Evolutionary conservation across 2,797 vertebrate genomes (phyloP).

Genomic region (Falco concolor): DNA sequence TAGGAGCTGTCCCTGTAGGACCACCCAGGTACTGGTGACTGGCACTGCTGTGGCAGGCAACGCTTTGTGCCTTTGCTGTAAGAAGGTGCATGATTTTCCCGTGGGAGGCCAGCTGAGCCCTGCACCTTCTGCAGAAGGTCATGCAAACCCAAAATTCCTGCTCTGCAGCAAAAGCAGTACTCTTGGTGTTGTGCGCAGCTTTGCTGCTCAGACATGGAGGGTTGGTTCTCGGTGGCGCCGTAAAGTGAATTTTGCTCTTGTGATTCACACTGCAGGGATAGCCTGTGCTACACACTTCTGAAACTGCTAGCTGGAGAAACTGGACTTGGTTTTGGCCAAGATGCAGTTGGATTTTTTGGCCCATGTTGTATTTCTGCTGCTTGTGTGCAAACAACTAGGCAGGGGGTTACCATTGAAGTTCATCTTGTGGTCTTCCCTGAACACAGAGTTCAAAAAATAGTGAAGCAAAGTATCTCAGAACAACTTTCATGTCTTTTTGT

Average conservation of each 20-base stretch:
- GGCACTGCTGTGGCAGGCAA: background rate
- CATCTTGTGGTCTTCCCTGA: background rate
- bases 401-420: background rate
- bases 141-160: background rate
- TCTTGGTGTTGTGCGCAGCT: background rate
- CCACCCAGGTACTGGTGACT: background rate
- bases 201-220: background rate
- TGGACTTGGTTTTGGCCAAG: background rate
- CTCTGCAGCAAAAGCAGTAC: background rate
- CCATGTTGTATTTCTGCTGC: fast-evolving
- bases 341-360: background rate
- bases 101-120: background rate
- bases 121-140: background rate
- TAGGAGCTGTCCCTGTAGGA: background rate
- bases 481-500: background rate
- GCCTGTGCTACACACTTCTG: background rate
- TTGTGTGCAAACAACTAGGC: background rate
- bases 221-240: background rate
- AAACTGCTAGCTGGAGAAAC: background rate
- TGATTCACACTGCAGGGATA: background rate
- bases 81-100: background rate
- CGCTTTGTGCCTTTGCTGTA: background rate
- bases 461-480: background rate
- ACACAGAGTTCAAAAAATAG: background rate
- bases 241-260: background rate